Evolutionary conservation across 2,113 vertebrate genomes (phyloP).

Genomic region (Ranitomeya variabilis): DNA sequence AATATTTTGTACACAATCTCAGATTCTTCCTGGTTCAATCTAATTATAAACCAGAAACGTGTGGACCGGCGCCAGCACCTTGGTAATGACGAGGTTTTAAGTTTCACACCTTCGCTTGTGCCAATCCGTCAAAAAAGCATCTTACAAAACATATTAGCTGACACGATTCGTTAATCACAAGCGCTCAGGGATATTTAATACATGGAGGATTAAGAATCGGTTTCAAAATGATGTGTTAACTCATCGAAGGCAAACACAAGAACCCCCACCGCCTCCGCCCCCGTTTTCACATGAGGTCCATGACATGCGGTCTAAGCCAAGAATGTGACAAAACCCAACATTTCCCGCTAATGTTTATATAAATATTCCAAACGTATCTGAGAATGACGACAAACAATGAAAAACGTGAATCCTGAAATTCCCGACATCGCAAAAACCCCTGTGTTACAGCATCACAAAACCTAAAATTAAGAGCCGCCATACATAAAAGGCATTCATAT

Average conservation of each 20-base stretch:
- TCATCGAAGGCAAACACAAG: constrained; percentile 47
- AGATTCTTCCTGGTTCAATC: constrained; percentile 25
- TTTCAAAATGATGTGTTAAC: constrained; percentile 49
- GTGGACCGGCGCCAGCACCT: constrained; percentile 17
- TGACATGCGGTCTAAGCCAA: constrained; percentile 43
- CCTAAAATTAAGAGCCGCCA: not conserved
- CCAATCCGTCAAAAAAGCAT: constrained; percentile 49
- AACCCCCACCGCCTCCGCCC: not conserved
- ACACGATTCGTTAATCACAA: constrained; percentile 47
- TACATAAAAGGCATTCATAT: not conserved
- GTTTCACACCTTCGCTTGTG: constrained; percentile 45
- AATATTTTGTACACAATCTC: not conserved
- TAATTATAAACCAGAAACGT: constrained; percentile 24
- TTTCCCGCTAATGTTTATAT: constrained; percentile 57
- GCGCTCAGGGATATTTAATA: constrained; percentile 47
- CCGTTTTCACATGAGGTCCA: constrained; percentile 17
- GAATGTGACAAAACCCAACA: not conserved
- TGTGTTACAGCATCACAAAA: not conserved
- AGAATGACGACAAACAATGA: constrained; percentile 26
- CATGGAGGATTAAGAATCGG: constrained; percentile 44
- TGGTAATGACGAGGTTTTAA: constrained; percentile 33
- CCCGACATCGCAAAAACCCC: constrained; percentile 10
- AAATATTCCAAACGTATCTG: constrained; percentile 31
- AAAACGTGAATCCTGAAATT: not conserved
- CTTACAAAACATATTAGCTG: constrained; percentile 38